phyloP scores from a whole-genome alignment of 2,888 invertebrate species.

The Phalera bucephala region DNA sequence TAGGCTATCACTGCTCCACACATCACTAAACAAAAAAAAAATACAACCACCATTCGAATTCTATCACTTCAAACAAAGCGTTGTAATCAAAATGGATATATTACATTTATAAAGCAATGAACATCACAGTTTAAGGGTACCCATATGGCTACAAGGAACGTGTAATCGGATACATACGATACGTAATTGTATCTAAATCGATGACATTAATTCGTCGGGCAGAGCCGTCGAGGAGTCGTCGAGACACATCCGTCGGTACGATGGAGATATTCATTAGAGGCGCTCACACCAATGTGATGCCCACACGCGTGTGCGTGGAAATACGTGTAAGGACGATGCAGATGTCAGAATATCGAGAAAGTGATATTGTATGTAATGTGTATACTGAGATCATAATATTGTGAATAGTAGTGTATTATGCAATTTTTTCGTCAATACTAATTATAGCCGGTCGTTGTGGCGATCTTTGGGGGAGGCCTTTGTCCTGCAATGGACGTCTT shows the following conservation, averaged over 20 bases:
- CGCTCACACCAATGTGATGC: slow-evolving; percentile 34
- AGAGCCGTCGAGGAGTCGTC: slow-evolving; percentile 41
- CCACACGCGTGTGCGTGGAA: slow-evolving; percentile 32
- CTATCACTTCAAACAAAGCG: slow-evolving; percentile 14
- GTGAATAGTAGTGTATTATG: no score
- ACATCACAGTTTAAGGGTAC: slow-evolving; percentile 39
- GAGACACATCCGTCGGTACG: slow-evolving; percentile 56
- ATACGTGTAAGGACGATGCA: slow-evolving; percentile 28
- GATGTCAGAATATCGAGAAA: slow-evolving; percentile 22
- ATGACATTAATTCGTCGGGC: slow-evolving; percentile 57
- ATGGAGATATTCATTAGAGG: slow-evolving; percentile 66
- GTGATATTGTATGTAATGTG: no score
- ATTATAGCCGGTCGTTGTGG: no score
- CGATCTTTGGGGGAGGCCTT: no score
- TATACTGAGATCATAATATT: no score
- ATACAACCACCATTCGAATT: not conserved
- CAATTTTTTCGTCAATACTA: no score
- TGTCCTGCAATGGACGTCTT: no score
- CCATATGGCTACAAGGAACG: slow-evolving; percentile 32
- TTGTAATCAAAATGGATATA: slow-evolving; percentile 29
- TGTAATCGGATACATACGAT: slow-evolving; percentile 59
- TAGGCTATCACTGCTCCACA: no score
- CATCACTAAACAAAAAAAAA: no score
- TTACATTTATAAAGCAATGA: slow-evolving; percentile 33
- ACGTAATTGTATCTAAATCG: slow-evolving; percentile 69